Evolutionary conservation across 2,888 invertebrate genomes (phyloP), one percentile per base, ranked within the genome.

Genomic region (Furcula furcula): DNA sequence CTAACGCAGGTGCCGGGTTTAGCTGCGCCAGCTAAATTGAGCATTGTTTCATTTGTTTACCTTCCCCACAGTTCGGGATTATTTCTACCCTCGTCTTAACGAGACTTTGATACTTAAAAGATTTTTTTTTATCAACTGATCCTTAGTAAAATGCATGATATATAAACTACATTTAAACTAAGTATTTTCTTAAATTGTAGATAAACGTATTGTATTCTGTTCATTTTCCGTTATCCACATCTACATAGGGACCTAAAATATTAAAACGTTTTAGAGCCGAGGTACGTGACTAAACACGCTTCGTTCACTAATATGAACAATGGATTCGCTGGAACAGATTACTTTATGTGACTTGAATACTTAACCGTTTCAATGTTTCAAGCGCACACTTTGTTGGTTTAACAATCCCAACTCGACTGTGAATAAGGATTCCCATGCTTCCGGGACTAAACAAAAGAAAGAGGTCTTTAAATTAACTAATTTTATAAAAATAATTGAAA

Each of bases 251-350:
- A 36, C 58, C 44, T 44, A 37, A 6, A 4, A 12, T 25, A 25
- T 1, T 25, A 9, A 38, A 66, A 63, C 62, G 51, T 60, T 65
- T 56, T 55, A 64, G 56, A 65, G 55, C 41, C 55, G 50, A 55
- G 57, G 65, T 68, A 80, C 78, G 78, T 79, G 76, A 74, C 76
- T 72, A 61, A 67, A 70, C 70, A 76, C 66, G 58, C 66, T 63
- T 45, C 41, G 62, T 60, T 64, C 65, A 67, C 72, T 76, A 76
- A 78, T 76, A 70, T 68, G 58, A 67, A 75, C 72, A 68, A 65
- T 65, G 69, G 64, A 66, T 71, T 68, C 67, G 57, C 65, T 65
- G 65, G 59, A 70, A 66, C 53, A 55, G 53, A 57, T 64, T 55
- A 63, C 65, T 64, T 62, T 57, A 63, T 60, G 58, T 66, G 54